These are phyloP conservation scores for Sipha maydis DNA, from an alignment of 2,888 invertebrate genomes.

Conservation along the genomic window DNA sequence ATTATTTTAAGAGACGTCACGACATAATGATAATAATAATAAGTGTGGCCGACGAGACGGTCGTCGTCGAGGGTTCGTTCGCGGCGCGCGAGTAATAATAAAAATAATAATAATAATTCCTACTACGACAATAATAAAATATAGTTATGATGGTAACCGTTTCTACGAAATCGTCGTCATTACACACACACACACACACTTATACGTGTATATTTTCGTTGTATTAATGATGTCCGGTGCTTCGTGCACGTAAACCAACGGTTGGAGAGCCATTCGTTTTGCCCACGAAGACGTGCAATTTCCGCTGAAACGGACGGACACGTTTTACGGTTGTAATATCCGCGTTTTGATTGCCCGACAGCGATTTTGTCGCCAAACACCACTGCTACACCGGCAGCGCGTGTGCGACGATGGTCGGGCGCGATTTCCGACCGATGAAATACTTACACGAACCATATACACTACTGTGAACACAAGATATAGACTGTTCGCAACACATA, in stretches of 20 bases:
- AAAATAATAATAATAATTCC: background rate
- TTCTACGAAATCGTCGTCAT: constrained; percentile 3
- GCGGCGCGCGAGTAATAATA: constrained; percentile 10
- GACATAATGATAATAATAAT: background rate
- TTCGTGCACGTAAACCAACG: background rate
- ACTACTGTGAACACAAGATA: too few relatives aligned
- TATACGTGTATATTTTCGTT: too few relatives aligned
- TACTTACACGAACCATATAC: background rate
- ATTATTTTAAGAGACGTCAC: background rate
- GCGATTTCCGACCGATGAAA: background rate
- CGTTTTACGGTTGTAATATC: constrained; percentile 24
- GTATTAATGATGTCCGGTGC: too few relatives aligned
- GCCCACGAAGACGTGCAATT: background rate
- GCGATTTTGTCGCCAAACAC: background rate
- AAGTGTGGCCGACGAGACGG: background rate
- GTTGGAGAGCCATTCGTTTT: background rate
- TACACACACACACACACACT: background rate
- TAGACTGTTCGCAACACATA: background rate
- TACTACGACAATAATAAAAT: background rate
- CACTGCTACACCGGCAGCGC: background rate
- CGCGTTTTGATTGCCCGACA: constrained; percentile 9
- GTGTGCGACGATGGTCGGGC: background rate
- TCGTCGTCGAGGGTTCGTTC: background rate
- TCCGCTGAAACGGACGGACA: background rate
- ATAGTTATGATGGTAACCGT: background rate